A percentile compares a stretch with the other conserved stretches of the same genome.
phyloP scores from a whole-genome alignment of 2,113 vertebrate species.

The Cyprinus carpio region DNA sequence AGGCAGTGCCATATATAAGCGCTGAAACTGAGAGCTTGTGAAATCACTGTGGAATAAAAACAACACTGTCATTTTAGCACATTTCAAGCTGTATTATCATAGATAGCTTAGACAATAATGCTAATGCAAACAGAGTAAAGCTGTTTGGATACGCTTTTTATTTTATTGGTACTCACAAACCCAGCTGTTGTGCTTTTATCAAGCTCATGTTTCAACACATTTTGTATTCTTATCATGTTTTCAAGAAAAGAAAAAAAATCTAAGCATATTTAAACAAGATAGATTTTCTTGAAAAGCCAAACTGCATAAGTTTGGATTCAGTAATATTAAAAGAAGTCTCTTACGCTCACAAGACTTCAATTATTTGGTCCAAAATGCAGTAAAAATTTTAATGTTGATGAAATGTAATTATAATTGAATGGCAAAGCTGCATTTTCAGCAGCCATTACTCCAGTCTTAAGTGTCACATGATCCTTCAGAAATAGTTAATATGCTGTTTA shows the following conservation, averaged over 20 bases:
- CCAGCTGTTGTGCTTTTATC: neutral
- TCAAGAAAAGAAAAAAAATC: neutral
- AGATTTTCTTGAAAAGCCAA: neutral
- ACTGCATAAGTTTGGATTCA: neutral
- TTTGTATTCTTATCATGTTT: neutral
- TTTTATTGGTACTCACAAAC: neutral
- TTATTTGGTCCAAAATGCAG: neutral
- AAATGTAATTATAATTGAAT: neutral
- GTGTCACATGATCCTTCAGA: no score
- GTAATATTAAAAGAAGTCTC: neutral
- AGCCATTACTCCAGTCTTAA: no score
- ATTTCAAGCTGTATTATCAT: slow-evolving; percentile 16
- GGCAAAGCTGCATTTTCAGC: no score
- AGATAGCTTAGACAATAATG: neutral
- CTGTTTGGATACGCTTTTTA: neutral
- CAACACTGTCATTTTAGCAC: slow-evolving; percentile 15
- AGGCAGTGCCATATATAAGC: neutral
- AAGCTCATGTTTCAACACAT: neutral
- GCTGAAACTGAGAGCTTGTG: neutral
- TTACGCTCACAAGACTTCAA: neutral
- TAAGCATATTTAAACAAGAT: neutral
- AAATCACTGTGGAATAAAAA: slow-evolving; percentile 24
- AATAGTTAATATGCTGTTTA: no score
- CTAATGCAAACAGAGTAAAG: slow-evolving; percentile 2
- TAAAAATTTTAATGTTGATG: neutral